Evolutionary conservation across 2,888 invertebrate genomes (phyloP).

Genomic region (Sarcophaga subvicina): DNA sequence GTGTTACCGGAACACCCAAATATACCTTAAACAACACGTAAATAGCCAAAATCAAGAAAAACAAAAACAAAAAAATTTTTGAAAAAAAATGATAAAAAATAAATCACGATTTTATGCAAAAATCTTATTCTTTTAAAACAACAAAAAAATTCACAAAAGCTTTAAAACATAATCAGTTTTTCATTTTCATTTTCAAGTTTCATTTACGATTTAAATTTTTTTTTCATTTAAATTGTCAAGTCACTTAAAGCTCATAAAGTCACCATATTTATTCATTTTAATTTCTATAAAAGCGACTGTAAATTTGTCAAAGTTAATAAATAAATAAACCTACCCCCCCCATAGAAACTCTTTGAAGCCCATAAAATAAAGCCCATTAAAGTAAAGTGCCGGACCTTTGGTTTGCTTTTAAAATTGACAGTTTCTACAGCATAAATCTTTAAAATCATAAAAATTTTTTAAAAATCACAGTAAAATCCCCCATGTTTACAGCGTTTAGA

Average conservation of each 20-base stretch:
- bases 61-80: conserved; percentile 33
- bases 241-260: conserved; percentile 3
- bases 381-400: too few species aligned
- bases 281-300: background rate
- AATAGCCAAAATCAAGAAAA: conserved; percentile 49
- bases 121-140: conserved; percentile 47
- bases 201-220: conserved; percentile 22
- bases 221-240: conserved; percentile 17
- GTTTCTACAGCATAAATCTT: too few species aligned
- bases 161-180: background rate
- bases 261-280: background rate
- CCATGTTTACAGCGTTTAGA: too few species aligned
- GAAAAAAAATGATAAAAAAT: conserved; percentile 48
- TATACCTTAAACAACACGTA: conserved; percentile 49
- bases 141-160: too few species aligned
- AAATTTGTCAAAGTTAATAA: conserved; percentile 33
- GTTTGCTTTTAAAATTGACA: too few species aligned
- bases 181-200: conserved; percentile 32
- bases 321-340: background rate
- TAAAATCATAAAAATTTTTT: too few species aligned
- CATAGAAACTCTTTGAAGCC: too few species aligned
- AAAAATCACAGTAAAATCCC: too few species aligned
- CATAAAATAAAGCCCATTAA: too few species aligned
- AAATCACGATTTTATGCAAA: conserved; percentile 76
- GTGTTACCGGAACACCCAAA: conserved; percentile 70